Percentiles rank a stretch among this genome's conserved stretches.
phyloP scores from a whole-genome alignment of 2,888 invertebrate species.

The Syrphus vitripennis region DNA sequence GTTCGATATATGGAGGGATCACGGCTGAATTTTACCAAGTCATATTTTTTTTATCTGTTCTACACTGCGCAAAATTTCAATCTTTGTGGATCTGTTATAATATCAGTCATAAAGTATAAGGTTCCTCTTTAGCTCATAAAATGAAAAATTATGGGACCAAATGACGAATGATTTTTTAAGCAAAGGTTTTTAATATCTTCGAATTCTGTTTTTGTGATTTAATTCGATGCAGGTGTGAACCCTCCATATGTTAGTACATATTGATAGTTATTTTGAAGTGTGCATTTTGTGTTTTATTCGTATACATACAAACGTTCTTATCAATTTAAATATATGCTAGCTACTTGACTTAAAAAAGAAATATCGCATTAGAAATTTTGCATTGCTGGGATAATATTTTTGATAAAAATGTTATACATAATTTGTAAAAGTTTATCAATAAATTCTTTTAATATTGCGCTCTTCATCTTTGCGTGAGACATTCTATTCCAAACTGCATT shows the following conservation, averaged over 20 bases:
- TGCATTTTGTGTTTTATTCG: conserved; percentile 73
- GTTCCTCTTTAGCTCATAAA: too few species aligned
- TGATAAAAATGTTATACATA: conserved; percentile 50
- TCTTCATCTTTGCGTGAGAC: background rate
- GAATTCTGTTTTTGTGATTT: too few species aligned
- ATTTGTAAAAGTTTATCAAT: background rate
- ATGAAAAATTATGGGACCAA: too few species aligned
- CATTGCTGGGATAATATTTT: background rate
- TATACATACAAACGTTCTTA: conserved; percentile 76
- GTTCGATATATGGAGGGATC: conserved; percentile 16
- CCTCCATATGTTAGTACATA: too few species aligned
- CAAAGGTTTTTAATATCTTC: too few species aligned
- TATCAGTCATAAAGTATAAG: too few species aligned
- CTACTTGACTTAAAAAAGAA: conserved; percentile 40
- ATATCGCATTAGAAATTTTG: background rate
- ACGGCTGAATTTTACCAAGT: too few species aligned
- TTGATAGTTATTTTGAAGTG: conserved; percentile 47
- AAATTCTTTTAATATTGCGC: conserved; percentile 52
- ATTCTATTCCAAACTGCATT: background rate
- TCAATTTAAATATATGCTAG: conserved; percentile 54
- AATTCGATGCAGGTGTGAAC: too few species aligned
- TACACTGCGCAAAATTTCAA: too few species aligned
- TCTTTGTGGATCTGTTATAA: too few species aligned
- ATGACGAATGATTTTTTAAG: too few species aligned
- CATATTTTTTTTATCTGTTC: too few species aligned